Evolutionary conservation across 1,140 invertebrate genomes (phyloP).

Genomic region (Leptinotarsa texana): DNA sequence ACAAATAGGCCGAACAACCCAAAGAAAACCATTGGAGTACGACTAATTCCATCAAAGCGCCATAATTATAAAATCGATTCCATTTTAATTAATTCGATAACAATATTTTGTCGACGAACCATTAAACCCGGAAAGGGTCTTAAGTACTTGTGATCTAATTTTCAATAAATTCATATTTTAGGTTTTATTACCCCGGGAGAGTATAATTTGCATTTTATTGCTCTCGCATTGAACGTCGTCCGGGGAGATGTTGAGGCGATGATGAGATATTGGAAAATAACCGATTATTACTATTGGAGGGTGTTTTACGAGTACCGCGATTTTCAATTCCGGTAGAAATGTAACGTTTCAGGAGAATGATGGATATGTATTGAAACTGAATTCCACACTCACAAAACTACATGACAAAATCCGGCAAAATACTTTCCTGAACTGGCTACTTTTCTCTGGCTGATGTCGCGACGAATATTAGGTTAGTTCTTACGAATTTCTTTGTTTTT

Average conservation of each 20-base stretch:
- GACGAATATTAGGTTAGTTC: too few species aligned
- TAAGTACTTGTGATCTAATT: slow-evolving; percentile 4
- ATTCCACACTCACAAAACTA: too few species aligned
- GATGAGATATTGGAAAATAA: neutral
- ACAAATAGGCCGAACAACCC: neutral
- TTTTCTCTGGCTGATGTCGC: too few species aligned
- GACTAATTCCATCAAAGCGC: neutral
- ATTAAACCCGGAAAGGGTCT: slow-evolving; percentile 7
- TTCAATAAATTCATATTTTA: slow-evolving; percentile 7
- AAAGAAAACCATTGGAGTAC: neutral
- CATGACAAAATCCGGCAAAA: too few species aligned
- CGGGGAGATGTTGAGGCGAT: neutral
- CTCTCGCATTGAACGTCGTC: neutral
- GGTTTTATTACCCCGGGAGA: neutral
- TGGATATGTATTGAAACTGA: too few species aligned
- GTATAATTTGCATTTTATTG: slow-evolving; percentile 9
- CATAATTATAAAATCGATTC: neutral
- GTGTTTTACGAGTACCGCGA: neutral
- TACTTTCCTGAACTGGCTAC: too few species aligned
- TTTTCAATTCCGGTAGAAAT: neutral
- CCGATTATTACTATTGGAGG: neutral
- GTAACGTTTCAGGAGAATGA: too few species aligned
- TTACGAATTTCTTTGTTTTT: too few species aligned
- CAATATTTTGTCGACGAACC: slow-evolving; percentile 5
- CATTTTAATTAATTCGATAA: neutral